A percentile compares a stretch with the other conserved stretches of the same genome.
Conservation (phyloP, 2,888 invertebrate species). For the Polyommatus icarus region DNA sequence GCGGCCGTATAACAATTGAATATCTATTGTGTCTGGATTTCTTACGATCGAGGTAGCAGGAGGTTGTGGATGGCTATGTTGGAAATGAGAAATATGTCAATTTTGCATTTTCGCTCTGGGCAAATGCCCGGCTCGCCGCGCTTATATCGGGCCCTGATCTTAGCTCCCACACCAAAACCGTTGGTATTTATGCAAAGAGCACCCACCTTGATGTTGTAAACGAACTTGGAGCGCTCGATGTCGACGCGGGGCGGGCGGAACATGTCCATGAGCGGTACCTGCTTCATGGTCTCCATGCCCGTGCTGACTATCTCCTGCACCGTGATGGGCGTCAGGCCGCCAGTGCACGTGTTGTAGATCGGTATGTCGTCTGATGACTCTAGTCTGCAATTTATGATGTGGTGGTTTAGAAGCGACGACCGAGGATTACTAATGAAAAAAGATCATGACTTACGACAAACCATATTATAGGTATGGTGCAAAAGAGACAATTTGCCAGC, state of each 20-base stretch:
- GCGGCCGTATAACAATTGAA: too few relatives aligned
- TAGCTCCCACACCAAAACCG: background rate
- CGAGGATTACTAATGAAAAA: too few relatives aligned
- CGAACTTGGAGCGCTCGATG: slow-evolving; percentile 79
- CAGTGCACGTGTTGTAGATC: slow-evolving; percentile 91
- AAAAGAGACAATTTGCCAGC: too few relatives aligned
- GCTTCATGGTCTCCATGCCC: slow-evolving; percentile 71
- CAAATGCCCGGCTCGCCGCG: too few relatives aligned
- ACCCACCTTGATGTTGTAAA: slow-evolving; percentile 83
- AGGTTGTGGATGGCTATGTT: too few relatives aligned
- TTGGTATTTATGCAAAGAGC: background rate
- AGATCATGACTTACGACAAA: too few relatives aligned
- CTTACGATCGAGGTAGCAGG: too few relatives aligned
- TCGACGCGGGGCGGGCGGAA: slow-evolving; percentile 84
- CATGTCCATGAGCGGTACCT: slow-evolving; percentile 84
- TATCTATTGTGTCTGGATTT: too few relatives aligned
- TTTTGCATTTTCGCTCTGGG: too few relatives aligned
- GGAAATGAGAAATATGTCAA: too few relatives aligned
- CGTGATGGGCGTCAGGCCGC: slow-evolving; percentile 84
- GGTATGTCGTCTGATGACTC: slow-evolving; percentile 67
- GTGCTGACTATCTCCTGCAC: slow-evolving; percentile 82
- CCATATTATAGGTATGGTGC: too few relatives aligned
- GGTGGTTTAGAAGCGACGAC: background rate
- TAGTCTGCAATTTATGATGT: slow-evolving; percentile 47
- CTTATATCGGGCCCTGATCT: background rate